These are phyloP conservation scores for Scelioninae gen. 1 DNA, from an alignment of 2,888 invertebrate species.

Conservation along the genomic window DNA sequence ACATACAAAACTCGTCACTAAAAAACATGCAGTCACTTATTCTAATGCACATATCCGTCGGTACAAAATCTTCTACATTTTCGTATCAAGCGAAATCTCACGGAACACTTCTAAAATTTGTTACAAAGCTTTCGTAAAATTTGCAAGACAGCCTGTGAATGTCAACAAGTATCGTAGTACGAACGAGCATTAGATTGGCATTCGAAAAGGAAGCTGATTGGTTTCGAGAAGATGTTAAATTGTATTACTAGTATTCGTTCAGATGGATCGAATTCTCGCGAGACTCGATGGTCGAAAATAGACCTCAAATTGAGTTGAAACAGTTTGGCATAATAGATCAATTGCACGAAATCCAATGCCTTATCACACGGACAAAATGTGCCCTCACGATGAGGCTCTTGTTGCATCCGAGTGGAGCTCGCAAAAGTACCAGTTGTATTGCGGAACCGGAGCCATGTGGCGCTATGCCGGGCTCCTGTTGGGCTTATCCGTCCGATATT, in stretches of 20 bases:
- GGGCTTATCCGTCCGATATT: conserved; percentile 83
- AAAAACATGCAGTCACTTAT: neutral
- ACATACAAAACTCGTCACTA: no score
- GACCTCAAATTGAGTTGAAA: conserved; percentile 74
- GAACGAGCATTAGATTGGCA: conserved; percentile 54
- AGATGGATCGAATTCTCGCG: conserved; percentile 72
- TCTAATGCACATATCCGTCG: neutral
- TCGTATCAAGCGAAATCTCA: conserved; percentile 32
- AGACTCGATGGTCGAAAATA: conserved; percentile 71
- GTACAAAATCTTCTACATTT: conserved; percentile 14
- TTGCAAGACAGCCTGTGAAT: conserved; percentile 57
- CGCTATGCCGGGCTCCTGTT: conserved; percentile 77
- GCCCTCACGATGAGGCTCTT: conserved; percentile 66
- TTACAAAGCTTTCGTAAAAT: conserved; percentile 63
- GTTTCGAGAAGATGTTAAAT: conserved; percentile 71
- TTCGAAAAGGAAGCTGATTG: conserved; percentile 60
- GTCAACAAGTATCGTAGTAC: conserved; percentile 54
- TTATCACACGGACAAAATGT: conserved; percentile 71
- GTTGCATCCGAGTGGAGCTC: conserved; percentile 69
- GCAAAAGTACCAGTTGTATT: conserved; percentile 66
- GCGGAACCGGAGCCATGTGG: conserved; percentile 76
- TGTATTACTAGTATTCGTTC: conserved; percentile 69
- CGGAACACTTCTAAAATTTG: conserved; percentile 41
- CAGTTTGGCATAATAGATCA: conserved; percentile 73
- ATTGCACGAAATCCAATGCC: conserved; percentile 71